phyloP scores from a whole-genome alignment of 2,888 invertebrate genomes.

The Cephonodes hylas region DNA sequence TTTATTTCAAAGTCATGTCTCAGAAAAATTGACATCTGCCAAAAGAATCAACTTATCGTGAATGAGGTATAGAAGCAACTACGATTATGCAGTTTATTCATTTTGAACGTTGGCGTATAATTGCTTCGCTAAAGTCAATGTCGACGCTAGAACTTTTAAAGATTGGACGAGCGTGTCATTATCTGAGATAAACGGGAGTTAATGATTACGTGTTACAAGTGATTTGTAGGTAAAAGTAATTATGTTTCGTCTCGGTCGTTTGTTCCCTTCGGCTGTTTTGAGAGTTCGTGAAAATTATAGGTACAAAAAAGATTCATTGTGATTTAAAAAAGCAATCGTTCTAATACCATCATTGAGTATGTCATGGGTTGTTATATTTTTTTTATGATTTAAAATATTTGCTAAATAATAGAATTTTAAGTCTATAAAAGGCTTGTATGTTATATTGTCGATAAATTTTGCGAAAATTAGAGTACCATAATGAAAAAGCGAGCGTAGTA shows the following conservation, averaged over 20 bases:
- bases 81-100: neutral
- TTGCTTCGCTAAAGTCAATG: neutral
- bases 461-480: too few relatives aligned
- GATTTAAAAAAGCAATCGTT: neutral
- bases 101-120: neutral
- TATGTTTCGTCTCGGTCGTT: constrained; percentile 4
- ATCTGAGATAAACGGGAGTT: neutral
- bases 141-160: neutral
- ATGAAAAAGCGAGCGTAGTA: too few relatives aligned
- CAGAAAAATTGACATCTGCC: too few relatives aligned
- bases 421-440: too few relatives aligned
- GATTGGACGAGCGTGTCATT: neutral
- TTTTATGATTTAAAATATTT: too few relatives aligned
- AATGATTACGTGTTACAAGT: neutral
- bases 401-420: too few relatives aligned
- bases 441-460: too few relatives aligned
- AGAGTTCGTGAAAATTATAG: constrained; percentile 1
- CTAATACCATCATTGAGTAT: neutral
- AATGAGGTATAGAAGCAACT: neutral
- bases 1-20: too few relatives aligned
- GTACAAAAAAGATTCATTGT: neutral
- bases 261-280: constrained; percentile 22
- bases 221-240: neutral
- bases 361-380: too few relatives aligned
- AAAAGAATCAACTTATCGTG: too few relatives aligned